Conservation (phyloP, 2,113 vertebrate species). For the Panurus biarmicus region DNA sequence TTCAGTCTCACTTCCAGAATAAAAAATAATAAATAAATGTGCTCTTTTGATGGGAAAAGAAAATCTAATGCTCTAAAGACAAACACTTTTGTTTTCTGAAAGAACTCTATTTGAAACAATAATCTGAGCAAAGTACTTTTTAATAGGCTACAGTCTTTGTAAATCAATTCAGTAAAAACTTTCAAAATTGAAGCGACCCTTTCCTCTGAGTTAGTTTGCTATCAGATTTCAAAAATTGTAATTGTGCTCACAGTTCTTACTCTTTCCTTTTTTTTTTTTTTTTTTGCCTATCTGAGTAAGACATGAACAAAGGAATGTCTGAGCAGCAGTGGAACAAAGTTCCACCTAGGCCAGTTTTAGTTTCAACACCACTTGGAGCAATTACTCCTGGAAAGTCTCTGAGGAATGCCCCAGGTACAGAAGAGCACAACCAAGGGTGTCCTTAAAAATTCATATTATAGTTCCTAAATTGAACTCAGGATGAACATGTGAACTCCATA, state of each 20-base stretch:
- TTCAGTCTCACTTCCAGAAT: background rate
- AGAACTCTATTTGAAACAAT: background rate
- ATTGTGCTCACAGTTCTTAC: background rate
- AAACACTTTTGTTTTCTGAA: background rate
- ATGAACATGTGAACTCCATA: background rate
- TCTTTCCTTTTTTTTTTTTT: background rate
- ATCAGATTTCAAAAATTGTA: background rate
- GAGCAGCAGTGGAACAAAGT: background rate
- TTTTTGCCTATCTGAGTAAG: background rate
- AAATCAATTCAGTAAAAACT: background rate
- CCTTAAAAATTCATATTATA: background rate
- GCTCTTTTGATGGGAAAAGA: background rate
- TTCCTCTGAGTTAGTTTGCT: background rate
- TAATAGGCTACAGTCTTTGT: background rate
- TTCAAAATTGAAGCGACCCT: background rate
- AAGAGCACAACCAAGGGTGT: accelerated
- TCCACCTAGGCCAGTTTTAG: background rate
- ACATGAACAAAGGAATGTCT: background rate
- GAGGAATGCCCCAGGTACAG: background rate
- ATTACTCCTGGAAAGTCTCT: background rate
- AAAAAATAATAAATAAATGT: background rate
- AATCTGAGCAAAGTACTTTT: background rate
- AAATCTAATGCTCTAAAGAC: background rate
- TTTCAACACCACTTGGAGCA: accelerated
- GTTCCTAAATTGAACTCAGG: background rate